Evolutionary conservation across 2,113 vertebrate species (phyloP).

Genomic region (Pantherophis guttatus): DNA sequence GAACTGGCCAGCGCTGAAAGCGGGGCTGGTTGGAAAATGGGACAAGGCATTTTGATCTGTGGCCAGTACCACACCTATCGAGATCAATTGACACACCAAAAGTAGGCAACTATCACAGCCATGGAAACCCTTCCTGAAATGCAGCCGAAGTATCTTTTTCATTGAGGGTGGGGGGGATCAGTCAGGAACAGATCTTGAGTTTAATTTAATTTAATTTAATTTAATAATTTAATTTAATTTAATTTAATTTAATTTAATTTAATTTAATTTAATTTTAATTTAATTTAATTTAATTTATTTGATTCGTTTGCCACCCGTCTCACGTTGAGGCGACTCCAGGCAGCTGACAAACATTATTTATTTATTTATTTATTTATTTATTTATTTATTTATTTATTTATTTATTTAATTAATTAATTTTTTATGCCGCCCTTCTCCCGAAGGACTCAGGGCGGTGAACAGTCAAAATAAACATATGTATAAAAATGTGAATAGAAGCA

Average conservation of each 20-base stretch:
- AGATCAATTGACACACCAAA: neutral
- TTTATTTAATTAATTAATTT: too few relatives aligned
- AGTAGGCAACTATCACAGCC: neutral
- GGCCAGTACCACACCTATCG: too few relatives aligned
- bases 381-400: too few relatives aligned
- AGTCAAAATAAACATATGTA: too few relatives aligned
- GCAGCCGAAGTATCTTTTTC: neutral
- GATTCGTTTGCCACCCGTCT: neutral
- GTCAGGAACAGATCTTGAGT: neutral
- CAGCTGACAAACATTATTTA: neutral
- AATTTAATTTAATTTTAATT: neutral
- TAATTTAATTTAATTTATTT: neutral
- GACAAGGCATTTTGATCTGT: too few relatives aligned
- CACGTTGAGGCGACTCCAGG: neutral
- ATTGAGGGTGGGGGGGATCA: too few relatives aligned
- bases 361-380: too few relatives aligned
- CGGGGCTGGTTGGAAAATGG: neutral
- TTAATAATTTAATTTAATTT: neutral
- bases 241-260: neutral
- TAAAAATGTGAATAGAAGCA: too few relatives aligned
- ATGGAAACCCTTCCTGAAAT: neutral
- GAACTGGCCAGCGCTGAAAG: neutral
- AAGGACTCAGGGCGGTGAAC: too few relatives aligned
- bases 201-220: neutral
- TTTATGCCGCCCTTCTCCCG: too few relatives aligned